Conservation (phyloP, 2,797 vertebrate genomes). For the Falco concolor region DNA sequence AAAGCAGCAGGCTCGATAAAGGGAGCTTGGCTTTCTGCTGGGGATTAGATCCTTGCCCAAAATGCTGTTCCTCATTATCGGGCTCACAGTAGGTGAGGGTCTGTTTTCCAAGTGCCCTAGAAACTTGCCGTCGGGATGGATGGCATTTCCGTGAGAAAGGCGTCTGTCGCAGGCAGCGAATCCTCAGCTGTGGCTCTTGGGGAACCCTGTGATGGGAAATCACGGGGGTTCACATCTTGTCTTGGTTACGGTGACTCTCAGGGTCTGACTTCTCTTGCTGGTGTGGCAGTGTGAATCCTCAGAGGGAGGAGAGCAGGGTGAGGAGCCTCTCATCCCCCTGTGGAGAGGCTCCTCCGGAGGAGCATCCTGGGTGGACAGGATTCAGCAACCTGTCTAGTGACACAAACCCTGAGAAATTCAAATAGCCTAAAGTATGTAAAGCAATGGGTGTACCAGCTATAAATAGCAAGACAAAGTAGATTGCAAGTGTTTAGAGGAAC, state of each 20-base stretch:
- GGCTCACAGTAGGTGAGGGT: not conserved
- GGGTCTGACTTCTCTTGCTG: not conserved
- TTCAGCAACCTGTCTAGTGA: not conserved
- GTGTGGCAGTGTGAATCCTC: not conserved
- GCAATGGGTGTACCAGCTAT: not conserved
- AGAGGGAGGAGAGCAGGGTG: fast-evolving
- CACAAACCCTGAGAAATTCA: not conserved
- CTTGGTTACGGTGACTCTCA: fast-evolving
- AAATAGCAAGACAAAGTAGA: not conserved
- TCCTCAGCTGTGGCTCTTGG: not conserved
- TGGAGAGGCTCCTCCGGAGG: not conserved
- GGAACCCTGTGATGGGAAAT: not conserved
- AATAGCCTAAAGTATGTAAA: not conserved
- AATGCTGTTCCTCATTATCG: not conserved
- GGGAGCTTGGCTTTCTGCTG: not conserved
- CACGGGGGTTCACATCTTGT: not conserved
- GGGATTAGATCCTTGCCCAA: not conserved
- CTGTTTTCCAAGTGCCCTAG: not conserved
- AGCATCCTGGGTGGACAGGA: fast-evolving
- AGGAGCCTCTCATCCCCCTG: not conserved
- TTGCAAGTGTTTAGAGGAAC: not conserved
- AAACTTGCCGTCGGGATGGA: not conserved
- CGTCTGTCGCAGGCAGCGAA: fast-evolving
- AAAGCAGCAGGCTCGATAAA: not conserved
- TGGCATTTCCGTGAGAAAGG: not conserved